Percentiles rank a stretch among this genome's conserved stretches.
phyloP scores from a whole-genome alignment of 1,140 invertebrate genomes.

The Orchesella cincta region DNA sequence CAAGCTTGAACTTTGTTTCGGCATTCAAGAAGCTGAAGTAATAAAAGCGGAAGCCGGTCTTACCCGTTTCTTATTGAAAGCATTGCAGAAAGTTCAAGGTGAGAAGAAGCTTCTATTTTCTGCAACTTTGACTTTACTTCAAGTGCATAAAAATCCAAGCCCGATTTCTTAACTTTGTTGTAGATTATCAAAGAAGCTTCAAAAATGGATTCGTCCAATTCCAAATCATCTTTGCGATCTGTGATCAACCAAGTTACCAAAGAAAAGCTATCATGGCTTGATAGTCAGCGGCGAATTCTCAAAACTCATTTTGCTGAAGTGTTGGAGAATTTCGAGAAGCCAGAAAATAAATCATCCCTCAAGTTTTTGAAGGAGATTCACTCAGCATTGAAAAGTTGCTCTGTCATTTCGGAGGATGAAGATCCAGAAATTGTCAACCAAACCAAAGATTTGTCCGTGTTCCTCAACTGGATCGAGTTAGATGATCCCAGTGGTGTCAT shows the following conservation, averaged over 20 bases:
- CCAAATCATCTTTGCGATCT: neutral
- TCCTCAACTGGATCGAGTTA: slow-evolving; percentile 11
- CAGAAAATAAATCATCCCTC: neutral
- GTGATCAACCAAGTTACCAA: slow-evolving; percentile 38
- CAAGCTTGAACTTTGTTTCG: too few species aligned
- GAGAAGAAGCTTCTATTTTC: too few species aligned
- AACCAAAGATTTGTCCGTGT: neutral
- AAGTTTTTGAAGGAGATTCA: neutral
- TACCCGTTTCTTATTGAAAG: too few species aligned
- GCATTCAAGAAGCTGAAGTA: too few species aligned
- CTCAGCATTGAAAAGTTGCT: slow-evolving; percentile 8
- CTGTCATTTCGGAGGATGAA: neutral
- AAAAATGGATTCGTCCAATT: neutral
- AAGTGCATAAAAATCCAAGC: too few species aligned
- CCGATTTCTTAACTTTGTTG: neutral
- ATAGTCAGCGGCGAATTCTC: slow-evolving; percentile 24
- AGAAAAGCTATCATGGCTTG: slow-evolving; percentile 37
- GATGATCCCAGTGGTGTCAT: neutral
- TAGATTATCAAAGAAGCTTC: neutral
- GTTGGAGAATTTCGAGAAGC: neutral
- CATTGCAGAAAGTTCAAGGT: too few species aligned
- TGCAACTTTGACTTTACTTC: too few species aligned
- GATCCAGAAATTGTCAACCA: neutral
- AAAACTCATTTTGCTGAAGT: slow-evolving; percentile 24
- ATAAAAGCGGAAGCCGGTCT: too few species aligned